These are phyloP conservation scores for Typhlichthys subterraneus DNA, from an alignment of 2,797 vertebrate genomes.

Conservation along the genomic window DNA sequence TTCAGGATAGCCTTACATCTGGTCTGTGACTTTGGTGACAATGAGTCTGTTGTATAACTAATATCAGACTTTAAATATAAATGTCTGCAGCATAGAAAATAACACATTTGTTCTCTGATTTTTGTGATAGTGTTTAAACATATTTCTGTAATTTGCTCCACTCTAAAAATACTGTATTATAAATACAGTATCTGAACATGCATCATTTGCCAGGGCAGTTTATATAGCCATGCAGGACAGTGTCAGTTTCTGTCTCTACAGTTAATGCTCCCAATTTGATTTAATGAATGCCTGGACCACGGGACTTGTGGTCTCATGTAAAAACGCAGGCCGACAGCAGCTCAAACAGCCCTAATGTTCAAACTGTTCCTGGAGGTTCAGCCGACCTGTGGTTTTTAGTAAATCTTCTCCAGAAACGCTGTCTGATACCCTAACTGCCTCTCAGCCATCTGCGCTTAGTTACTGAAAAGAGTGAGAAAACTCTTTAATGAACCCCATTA, in stretches of 20 bases:
- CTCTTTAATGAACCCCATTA: conserved; percentile 7
- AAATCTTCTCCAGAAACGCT: conserved; percentile 44
- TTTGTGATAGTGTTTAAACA: too few species aligned
- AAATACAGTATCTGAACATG: too few species aligned
- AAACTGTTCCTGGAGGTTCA: conserved; percentile 41
- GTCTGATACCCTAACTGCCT: conserved; percentile 42
- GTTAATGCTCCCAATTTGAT: conserved; percentile 46
- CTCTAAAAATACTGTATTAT: too few species aligned
- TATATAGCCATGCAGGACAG: conserved; percentile 7
- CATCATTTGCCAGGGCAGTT: too few species aligned
- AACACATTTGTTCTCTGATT: too few species aligned
- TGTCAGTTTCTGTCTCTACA: conserved; percentile 39
- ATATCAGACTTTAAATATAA: too few species aligned
- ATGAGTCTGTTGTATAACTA: too few species aligned
- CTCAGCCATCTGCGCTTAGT: conserved; percentile 63
- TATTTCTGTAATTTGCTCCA: too few species aligned
- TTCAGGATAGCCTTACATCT: conserved; percentile 33
- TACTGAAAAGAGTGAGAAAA: conserved; percentile 47
- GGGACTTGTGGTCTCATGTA: conserved; percentile 32
- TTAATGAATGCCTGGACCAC: conserved; percentile 36
- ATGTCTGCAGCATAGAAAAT: too few species aligned
- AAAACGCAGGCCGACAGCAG: conserved; percentile 44
- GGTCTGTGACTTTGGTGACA: conserved; percentile 3
- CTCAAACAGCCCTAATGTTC: conserved; percentile 56
- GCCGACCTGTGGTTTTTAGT: conserved; percentile 54